Base-by-base conservation (phyloP, 1,140 invertebrate genomes). In the Aphis gossypii region DNA sequence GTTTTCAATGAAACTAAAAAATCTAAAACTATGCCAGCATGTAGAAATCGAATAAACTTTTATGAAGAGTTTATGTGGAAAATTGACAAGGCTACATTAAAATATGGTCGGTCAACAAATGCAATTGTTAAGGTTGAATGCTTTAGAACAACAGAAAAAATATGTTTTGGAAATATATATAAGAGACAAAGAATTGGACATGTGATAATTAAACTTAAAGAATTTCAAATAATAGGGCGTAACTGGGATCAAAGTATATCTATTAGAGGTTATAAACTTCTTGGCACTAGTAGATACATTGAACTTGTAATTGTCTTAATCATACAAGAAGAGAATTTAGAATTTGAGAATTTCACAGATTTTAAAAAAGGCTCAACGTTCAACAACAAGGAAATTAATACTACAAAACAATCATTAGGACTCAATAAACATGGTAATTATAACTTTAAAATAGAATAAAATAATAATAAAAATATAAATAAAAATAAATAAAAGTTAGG, bases 141-240 rank as follows among this genome's bases (percentile, higher is more conserved):
- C 23, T 92, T 92, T 48, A 68, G 25, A 76, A 92, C 60, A 25
- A 14, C 46, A 35, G 30, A 46, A 68, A 68, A 68, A 68, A 23
- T 82, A 25, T 38, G 8, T 35, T 76, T 38, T 82, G 60, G 60
- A 44, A n/a, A 92, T 68, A 18, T 92, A 46, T 48, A 82, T 4
- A n/a, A 44, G 2, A 92, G 90, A 82, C 60, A 92, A 82, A 82
- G 90, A 48, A 46, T 92, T 14, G 90, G 90, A 21, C 68, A 82
- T 23, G 41, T 76, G 0, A 82, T 92, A 23, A 82, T 92, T 76
- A 76, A 82, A 35, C 90, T 92, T 3, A 92, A 92, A 51, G 90
- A 92, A 76, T 92, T 92, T 82, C 90, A 92, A 82, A 48, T 92
- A 82, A 48, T 92, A 30, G 90, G 90, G 23, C 90, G 68, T 92